These are phyloP conservation scores for Nautilus pompilius DNA, from an alignment of 1,140 invertebrate genomes.

Conservation along the genomic window DNA sequence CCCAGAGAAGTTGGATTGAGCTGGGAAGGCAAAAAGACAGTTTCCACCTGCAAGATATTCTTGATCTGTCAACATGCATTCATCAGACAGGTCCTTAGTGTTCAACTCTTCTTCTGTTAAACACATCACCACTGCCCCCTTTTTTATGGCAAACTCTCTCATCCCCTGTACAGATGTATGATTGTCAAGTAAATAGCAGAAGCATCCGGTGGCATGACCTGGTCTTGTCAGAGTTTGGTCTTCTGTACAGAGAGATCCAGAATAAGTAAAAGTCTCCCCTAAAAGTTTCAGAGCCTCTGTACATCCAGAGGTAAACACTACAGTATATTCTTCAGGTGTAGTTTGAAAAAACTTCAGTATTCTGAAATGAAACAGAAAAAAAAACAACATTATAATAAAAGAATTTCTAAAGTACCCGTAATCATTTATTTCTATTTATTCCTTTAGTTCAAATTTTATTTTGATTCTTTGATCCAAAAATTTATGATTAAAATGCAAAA, in stretches of 20 bases:
- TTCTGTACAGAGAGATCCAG: constrained; percentile 4
- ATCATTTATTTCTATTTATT: too few species aligned
- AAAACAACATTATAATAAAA: too few species aligned
- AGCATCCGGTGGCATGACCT: constrained; percentile 20
- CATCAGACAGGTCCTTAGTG: not conserved
- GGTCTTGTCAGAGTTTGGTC: not conserved
- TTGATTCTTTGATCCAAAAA: too few species aligned
- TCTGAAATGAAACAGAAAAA: constrained; percentile 58
- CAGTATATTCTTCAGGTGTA: constrained; percentile 72
- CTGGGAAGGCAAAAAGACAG: constrained; percentile 81
- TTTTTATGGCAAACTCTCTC: constrained; percentile 62
- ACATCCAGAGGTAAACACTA: constrained; percentile 89
- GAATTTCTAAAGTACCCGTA: too few species aligned
- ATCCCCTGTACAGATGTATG: constrained; percentile 94
- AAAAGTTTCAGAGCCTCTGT: constrained; percentile 80
- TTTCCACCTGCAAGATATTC: constrained; percentile 11
- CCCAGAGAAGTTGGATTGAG: constrained; percentile 93
- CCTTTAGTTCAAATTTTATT: too few species aligned
- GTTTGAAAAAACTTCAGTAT: constrained; percentile 84
- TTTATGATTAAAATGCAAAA: too few species aligned
- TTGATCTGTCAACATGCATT: not conserved
- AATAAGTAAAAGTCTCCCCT: constrained; percentile 75
- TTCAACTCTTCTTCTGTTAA: constrained; percentile 21
- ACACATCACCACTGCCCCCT: constrained; percentile 31
- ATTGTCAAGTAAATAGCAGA: constrained; percentile 84